phyloP scores from a whole-genome alignment of 2,797 vertebrate species.

The Masticophis lateralis region DNA sequence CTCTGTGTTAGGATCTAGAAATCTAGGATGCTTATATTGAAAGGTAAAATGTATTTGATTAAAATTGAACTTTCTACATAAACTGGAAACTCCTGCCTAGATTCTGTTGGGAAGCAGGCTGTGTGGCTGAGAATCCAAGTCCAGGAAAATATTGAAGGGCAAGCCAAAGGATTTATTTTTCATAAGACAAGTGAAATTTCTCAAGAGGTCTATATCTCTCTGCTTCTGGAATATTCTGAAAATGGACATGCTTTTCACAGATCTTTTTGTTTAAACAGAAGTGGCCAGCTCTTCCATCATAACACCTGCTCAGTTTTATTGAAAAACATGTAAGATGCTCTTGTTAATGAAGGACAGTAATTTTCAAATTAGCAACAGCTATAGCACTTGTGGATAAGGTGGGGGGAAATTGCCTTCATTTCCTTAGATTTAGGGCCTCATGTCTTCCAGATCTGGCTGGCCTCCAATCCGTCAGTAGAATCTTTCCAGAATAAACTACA shows the following conservation, averaged over 20 bases:
- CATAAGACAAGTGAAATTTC: neutral
- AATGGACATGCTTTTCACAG: neutral
- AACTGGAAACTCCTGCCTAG: neutral
- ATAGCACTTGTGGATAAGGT: neutral
- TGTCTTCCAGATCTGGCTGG: constrained; percentile 18
- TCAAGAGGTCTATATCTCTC: too few relatives aligned
- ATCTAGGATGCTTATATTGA: neutral
- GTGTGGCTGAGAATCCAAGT: neutral
- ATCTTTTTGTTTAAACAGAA: neutral
- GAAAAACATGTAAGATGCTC: neutral
- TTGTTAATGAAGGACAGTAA: neutral
- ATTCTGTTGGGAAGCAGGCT: neutral
- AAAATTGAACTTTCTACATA: neutral
- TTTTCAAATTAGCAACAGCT: neutral
- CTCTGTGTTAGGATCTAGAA: neutral
- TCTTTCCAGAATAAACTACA: neutral
- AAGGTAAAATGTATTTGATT: neutral
- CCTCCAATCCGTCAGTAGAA: neutral
- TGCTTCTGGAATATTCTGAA: neutral
- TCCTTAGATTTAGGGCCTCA: neutral
- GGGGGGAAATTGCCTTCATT: neutral
- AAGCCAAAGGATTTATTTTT: neutral
- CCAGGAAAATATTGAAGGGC: neutral
- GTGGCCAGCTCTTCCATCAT: neutral
- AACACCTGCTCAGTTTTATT: neutral